Evolutionary conservation across 1,140 invertebrate genomes (phyloP).

Genomic region (Copidosoma floridanum): DNA sequence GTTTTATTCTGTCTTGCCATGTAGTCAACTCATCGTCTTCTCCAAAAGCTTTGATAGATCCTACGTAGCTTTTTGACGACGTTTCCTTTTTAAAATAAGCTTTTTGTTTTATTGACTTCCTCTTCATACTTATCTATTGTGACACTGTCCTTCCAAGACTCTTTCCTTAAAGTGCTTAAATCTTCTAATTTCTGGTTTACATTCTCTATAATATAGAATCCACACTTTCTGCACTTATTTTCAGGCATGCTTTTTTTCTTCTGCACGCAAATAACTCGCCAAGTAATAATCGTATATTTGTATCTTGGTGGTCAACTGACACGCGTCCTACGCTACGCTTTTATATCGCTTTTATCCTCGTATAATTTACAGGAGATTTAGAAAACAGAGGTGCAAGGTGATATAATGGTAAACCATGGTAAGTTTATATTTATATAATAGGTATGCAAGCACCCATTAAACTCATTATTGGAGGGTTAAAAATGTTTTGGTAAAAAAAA

Average conservation of each 20-base stretch:
- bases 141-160: neutral
- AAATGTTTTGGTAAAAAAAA: too few relatives aligned
- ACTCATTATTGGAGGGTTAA: too few relatives aligned
- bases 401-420: too few relatives aligned
- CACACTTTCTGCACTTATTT: neutral
- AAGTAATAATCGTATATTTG: too few relatives aligned
- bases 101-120: neutral
- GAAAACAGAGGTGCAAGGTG: too few relatives aligned
- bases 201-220: neutral
- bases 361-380: too few relatives aligned
- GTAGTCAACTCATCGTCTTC: conserved; percentile 1
- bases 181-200: neutral
- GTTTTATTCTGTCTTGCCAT: conserved; percentile 30
- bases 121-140: neutral
- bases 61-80: too few relatives aligned
- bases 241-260: neutral
- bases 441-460: too few relatives aligned
- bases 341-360: neutral
- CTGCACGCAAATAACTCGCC: neutral
- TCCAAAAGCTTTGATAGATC: neutral
- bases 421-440: too few relatives aligned
- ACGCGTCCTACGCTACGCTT: neutral
- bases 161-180: neutral
- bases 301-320: too few relatives aligned
- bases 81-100: too few relatives aligned